These are phyloP conservation scores for Belgica antarctica DNA, from an alignment of 2,888 invertebrate genomes.

Conservation along the genomic window DNA sequence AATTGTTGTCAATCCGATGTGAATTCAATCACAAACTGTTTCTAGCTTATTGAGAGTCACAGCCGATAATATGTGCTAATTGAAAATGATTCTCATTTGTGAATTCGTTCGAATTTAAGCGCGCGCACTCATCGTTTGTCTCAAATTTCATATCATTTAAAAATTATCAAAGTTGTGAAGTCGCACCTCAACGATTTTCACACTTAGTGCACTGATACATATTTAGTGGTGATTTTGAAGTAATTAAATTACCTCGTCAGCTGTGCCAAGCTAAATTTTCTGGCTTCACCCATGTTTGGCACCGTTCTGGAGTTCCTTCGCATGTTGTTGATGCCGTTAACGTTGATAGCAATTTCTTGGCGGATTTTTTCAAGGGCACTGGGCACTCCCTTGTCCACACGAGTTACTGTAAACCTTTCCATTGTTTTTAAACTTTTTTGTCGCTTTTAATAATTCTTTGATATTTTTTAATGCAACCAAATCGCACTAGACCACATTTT, in stretches of 20 bases:
- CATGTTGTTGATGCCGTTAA: background rate
- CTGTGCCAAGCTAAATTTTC: slow-evolving; percentile 54
- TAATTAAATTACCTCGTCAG: slow-evolving; percentile 51
- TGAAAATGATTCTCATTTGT: no score
- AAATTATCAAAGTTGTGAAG: background rate
- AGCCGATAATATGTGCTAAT: no score
- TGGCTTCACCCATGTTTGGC: slow-evolving; percentile 44
- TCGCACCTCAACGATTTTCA: background rate
- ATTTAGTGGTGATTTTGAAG: background rate
- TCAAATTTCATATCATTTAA: no score
- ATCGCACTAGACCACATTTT: background rate
- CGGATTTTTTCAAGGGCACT: background rate
- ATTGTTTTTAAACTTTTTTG: background rate
- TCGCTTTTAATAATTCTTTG: background rate
- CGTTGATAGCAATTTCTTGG: slow-evolving; percentile 33
- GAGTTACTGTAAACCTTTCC: slow-evolving; percentile 34
- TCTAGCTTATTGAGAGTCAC: no score
- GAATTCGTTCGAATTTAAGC: no score
- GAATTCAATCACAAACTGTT: no score
- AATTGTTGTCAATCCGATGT: no score
- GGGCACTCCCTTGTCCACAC: slow-evolving; percentile 30
- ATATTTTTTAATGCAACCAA: background rate
- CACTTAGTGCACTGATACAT: background rate
- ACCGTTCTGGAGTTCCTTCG: slow-evolving; percentile 32
- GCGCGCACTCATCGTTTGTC: no score